Conservation (phyloP, 2,888 invertebrate genomes). For the Stratiomys singularior region DNA sequence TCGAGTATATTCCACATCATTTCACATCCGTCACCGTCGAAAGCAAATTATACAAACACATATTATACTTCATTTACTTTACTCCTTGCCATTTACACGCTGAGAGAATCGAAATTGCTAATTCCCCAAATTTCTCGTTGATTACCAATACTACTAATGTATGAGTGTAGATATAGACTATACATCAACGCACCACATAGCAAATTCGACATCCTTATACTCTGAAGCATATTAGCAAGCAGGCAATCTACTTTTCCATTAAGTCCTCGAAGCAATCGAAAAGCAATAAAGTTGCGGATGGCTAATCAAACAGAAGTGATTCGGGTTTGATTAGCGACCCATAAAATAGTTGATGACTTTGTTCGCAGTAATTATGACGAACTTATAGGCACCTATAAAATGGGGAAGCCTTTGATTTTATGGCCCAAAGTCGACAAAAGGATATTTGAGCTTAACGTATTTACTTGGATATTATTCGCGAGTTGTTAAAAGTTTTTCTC, state of each 20-base stretch:
- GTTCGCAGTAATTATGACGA: constrained; percentile 39
- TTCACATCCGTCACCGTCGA: too few species aligned
- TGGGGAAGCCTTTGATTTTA: background rate
- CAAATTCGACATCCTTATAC: too few species aligned
- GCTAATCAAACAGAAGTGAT: constrained; percentile 45
- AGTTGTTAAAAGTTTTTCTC: background rate
- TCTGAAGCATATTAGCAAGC: background rate
- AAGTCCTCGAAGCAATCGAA: constrained; percentile 40
- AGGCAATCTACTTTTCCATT: constrained; percentile 30
- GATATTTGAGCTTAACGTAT: background rate
- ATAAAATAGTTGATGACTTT: constrained; percentile 43
- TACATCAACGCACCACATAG: too few species aligned
- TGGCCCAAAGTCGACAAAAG: background rate
- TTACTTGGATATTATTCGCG: constrained; percentile 5
- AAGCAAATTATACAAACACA: too few species aligned
- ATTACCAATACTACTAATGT: too few species aligned
- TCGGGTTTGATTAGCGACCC: constrained; percentile 45
- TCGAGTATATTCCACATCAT: too few species aligned
- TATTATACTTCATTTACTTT: too few species aligned
- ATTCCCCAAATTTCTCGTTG: too few species aligned
- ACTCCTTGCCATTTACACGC: too few species aligned
- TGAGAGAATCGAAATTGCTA: too few species aligned
- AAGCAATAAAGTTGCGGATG: constrained; percentile 43
- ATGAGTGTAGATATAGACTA: too few species aligned
- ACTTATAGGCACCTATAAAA: constrained; percentile 38